Evolutionary conservation across 1,140 invertebrate species (phyloP), one percentile per base, ranked within the genome.

Genomic region (Argopecten irradians): DNA sequence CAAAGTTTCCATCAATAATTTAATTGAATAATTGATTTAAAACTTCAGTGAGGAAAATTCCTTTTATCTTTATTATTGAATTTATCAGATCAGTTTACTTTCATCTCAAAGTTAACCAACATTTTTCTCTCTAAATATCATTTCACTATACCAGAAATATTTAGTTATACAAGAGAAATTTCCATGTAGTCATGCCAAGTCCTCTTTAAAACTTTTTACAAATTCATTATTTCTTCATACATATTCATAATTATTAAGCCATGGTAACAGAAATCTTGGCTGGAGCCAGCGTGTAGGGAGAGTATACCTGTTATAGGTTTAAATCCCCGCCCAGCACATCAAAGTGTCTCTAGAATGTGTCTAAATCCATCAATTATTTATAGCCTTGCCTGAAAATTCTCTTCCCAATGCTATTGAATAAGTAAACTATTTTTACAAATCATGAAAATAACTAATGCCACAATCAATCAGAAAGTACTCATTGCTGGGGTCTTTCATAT

Each of bases 331-430:
- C 55, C 13, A n/a, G 55, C n/a, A 71, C 55, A 71, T 71, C 55
- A 71, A 71, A 71, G 55, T 71, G 55, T 71, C 55, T 71, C 55
- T 71, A 71, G 22, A 28, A 71, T 71, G 55, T 71, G 55, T 71
- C 55, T 71, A 71, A 71, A 71, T 71, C 55, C n/a, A 71, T 71
- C 55, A 71, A 71, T 71, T 71, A 71, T 71, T 71, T n/a, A 71
- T 71, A 71, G 7, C 55, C n/a, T 71, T 71, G 7, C 55, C 55
- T 71, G 55, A 71, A 71, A 71, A 71, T 71, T 71, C 55, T 71
- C 55, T 71, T n/a, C 55, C 55, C 55, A 71, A 39, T 71, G 22
- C 55, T 71, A 71, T 71, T 71, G 22, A 71, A 71, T 71, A 16
- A 71, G 55, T 28, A 71, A 55, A 71, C 55, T n/a, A 71, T 71